phyloP scores from a whole-genome alignment of 2,797 vertebrate genomes.

The Loriculus beryllinus region DNA sequence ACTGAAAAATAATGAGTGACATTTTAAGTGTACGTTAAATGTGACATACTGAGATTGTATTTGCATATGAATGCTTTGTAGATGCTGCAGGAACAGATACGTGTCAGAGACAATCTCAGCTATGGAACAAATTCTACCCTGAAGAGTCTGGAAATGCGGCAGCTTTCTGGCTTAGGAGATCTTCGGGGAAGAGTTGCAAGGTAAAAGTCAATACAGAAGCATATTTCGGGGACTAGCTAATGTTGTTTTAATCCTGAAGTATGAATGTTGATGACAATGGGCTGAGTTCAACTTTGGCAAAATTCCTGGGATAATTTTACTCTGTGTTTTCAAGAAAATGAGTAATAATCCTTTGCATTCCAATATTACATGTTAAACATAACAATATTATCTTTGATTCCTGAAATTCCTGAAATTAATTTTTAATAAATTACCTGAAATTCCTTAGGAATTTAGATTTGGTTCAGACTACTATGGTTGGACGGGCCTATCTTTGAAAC shows the following conservation, averaged over 20 bases:
- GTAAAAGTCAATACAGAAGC: constrained; percentile 30
- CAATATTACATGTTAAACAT: background rate
- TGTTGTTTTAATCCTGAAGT: background rate
- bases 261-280: background rate
- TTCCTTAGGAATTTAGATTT: background rate
- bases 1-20: constrained; percentile 14
- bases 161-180: constrained; percentile 78
- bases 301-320: constrained; percentile 16
- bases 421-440: background rate
- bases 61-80: constrained; percentile 51
- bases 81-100: constrained; percentile 80
- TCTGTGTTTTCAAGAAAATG: background rate
- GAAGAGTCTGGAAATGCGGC: constrained; percentile 79
- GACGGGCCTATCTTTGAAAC: background rate
- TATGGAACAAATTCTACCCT: constrained; percentile 79
- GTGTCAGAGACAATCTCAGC: constrained; percentile 78
- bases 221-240: background rate
- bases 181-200: constrained; percentile 79
- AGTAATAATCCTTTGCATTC: background rate
- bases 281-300: constrained; percentile 24
- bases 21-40: constrained; percentile 9
- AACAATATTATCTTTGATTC: background rate
- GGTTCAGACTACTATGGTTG: background rate
- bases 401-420: background rate
- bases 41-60: constrained; percentile 6